These are phyloP conservation scores for Paracyprichromis sp. DNA, from an alignment of 2,113 vertebrate species.

Conservation along the genomic window DNA sequence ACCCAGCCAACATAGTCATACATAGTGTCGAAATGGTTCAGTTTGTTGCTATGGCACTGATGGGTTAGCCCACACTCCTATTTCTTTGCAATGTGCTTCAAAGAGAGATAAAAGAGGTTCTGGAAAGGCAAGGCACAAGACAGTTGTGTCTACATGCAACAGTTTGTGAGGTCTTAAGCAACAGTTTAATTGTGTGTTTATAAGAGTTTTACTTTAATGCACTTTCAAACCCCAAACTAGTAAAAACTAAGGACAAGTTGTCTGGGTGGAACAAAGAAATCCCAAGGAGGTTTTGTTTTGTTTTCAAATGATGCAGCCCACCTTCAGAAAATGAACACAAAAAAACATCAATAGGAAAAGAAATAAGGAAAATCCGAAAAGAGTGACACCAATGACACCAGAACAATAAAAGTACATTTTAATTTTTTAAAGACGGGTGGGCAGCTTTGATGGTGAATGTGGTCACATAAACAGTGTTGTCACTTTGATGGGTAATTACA, in stretches of 20 bases:
- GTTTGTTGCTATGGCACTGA: neutral
- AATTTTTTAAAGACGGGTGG: neutral
- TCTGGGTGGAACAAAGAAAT: constrained; percentile 37
- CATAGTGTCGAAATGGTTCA: neutral
- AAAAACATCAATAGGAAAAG: neutral
- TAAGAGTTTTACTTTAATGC: neutral
- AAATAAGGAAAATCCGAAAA: neutral
- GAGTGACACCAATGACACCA: neutral
- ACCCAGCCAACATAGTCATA: accelerated
- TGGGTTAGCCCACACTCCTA: neutral
- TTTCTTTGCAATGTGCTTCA: neutral
- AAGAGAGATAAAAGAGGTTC: neutral
- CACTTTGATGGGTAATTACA: constrained; percentile 31
- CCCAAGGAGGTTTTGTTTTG: neutral
- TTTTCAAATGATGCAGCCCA: neutral
- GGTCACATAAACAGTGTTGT: constrained; percentile 17
- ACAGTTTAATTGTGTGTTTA: neutral
- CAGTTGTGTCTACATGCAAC: neutral
- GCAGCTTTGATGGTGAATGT: constrained; percentile 31
- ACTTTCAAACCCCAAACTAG: neutral
- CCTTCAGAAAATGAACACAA: neutral
- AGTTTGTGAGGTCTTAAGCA: neutral
- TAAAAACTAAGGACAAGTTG: neutral
- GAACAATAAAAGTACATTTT: neutral
- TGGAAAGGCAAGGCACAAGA: neutral